Conservation (phyloP, 2,888 invertebrate species). For the Oconnorella tubifera region DNA sequence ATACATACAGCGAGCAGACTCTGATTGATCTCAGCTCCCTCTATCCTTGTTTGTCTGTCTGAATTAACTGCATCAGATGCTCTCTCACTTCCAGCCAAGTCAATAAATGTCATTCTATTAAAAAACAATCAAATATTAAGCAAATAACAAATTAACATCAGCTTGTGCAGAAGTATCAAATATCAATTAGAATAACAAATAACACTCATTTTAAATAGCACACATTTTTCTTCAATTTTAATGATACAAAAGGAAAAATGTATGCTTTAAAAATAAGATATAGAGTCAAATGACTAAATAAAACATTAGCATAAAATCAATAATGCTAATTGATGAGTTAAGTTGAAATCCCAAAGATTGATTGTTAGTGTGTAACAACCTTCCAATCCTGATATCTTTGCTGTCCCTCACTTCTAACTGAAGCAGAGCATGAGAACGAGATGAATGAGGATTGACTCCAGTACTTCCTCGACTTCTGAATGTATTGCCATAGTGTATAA, state of each 20-base stretch:
- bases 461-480: slow-evolving; percentile 52
- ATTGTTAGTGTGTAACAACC: too few relatives aligned
- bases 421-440: slow-evolving; percentile 54
- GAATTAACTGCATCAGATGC: slow-evolving; percentile 51
- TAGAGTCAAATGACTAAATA: too few relatives aligned
- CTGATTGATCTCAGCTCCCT: slow-evolving; percentile 56
- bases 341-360: too few relatives aligned
- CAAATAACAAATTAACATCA: not conserved
- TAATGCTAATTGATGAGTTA: too few relatives aligned
- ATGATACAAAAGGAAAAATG: too few relatives aligned
- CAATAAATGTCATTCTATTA: slow-evolving; percentile 54
- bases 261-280: too few relatives aligned
- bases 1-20: slow-evolving; percentile 52
- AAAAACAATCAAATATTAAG: not conserved
- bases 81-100: slow-evolving; percentile 55
- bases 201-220: too few relatives aligned
- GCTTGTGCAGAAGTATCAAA: too few relatives aligned
- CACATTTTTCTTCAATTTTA: too few relatives aligned
- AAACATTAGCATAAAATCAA: too few relatives aligned
- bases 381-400: slow-evolving; percentile 44
- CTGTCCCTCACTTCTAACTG: slow-evolving; percentile 50
- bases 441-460: slow-evolving; percentile 53
- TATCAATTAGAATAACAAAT: too few relatives aligned
- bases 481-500: slow-evolving; percentile 50
- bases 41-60: slow-evolving; percentile 51